Evolutionary conservation across 2,797 vertebrate species (phyloP).

Genomic region (Clamator glandarius): DNA sequence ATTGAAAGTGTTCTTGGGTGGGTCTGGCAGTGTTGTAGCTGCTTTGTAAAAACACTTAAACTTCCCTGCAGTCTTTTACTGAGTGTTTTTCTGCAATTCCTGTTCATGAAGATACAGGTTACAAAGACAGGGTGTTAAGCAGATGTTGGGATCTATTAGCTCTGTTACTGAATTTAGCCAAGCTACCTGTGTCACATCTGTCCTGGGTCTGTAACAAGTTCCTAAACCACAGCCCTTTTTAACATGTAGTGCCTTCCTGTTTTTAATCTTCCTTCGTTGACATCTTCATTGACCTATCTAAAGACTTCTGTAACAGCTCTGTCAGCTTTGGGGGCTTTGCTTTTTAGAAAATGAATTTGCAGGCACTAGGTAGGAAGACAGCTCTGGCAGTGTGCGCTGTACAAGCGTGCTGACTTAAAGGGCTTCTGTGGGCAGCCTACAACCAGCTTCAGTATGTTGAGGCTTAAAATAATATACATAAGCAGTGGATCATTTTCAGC

Average conservation of each 20-base stretch:
- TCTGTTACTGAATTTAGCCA: conserved; percentile 23
- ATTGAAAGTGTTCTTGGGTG: background rate
- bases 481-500: background rate
- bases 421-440: background rate
- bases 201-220: conserved; percentile 19
- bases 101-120: background rate
- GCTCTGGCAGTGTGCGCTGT: background rate
- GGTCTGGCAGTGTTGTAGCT: background rate
- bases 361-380: background rate
- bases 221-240: conserved; percentile 24
- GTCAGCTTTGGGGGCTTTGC: background rate
- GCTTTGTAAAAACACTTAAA: background rate
- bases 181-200: conserved; percentile 35
- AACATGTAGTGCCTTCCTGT: conserved; percentile 63
- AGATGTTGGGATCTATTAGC: background rate
- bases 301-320: conserved; percentile 27
- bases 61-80: background rate
- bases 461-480: background rate
- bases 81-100: background rate
- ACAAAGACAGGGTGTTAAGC: conserved; percentile 16
- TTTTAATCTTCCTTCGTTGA: conserved; percentile 12
- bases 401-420: background rate
- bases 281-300: conserved; percentile 36
- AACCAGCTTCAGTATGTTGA: background rate
- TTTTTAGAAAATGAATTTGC: background rate